Conservation (phyloP, 2,113 vertebrate genomes). For the Petromus typicus region DNA sequence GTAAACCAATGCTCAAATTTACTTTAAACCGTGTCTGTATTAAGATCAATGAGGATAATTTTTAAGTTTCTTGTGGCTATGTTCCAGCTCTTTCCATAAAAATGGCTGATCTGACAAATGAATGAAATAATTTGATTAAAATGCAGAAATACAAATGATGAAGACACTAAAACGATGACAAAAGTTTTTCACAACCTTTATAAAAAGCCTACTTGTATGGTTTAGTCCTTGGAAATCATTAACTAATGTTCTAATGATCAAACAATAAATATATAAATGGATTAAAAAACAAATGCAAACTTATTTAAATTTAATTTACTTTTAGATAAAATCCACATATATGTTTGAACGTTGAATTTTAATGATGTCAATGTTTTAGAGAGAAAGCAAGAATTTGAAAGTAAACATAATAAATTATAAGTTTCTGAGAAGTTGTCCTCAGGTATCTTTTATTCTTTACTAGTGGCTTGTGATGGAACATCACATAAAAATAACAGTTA, state of each 20-base stretch:
- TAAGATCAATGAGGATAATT: constrained; percentile 65
- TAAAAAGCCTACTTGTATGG: constrained; percentile 1
- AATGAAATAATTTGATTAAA: constrained; percentile 58
- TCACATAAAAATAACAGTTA: constrained; percentile 4
- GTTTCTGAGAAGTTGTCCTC: constrained; percentile 55
- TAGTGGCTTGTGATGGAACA: constrained; percentile 30
- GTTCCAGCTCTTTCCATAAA: constrained; percentile 59
- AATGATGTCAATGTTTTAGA: constrained; percentile 70
- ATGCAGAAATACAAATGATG: constrained; percentile 67
- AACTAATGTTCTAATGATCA: constrained; percentile 62
- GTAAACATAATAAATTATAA: constrained; percentile 65
- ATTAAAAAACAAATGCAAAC: constrained; percentile 70
- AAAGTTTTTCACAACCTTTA: constrained; percentile 8
- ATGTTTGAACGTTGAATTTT: constrained; percentile 71
- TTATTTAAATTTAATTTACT: constrained; percentile 74
- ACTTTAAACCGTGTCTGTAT: constrained; percentile 63
- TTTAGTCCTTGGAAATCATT: constrained; percentile 57
- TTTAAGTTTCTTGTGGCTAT: constrained; percentile 59
- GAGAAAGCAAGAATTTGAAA: constrained; percentile 58
- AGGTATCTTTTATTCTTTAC: constrained; percentile 41
- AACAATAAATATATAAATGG: constrained; percentile 60
- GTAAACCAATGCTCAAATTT: constrained; percentile 49
- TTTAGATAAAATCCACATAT: constrained; percentile 66
- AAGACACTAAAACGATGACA: constrained; percentile 18
- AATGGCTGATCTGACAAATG: constrained; percentile 57